Conservation (phyloP, 2,888 invertebrate genomes). For the Crocallis elinguaria region DNA sequence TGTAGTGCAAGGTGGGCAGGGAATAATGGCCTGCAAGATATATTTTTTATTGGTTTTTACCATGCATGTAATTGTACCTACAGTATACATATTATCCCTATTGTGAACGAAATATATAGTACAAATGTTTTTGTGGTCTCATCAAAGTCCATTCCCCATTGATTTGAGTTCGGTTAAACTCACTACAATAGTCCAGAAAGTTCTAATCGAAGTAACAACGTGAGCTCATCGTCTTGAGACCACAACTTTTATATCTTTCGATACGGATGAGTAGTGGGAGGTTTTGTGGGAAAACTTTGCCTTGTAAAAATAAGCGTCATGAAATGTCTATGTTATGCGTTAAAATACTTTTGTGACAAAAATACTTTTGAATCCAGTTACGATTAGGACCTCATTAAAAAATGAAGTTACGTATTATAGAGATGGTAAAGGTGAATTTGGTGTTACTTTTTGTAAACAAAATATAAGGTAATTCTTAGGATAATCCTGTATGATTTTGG, state of each 20-base stretch:
- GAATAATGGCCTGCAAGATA: too few species aligned
- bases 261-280: conserved; percentile 43
- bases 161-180: conserved; percentile 32
- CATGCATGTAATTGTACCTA: too few species aligned
- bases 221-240: conserved; percentile 67
- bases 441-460: too few species aligned
- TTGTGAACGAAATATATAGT: too few species aligned
- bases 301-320: conserved; percentile 33
- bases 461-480: too few species aligned
- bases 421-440: too few species aligned
- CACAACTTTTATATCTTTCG: conserved; percentile 66
- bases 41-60: too few species aligned
- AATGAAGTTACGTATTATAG: too few species aligned
- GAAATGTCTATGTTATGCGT: conserved; percentile 28
- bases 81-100: too few species aligned
- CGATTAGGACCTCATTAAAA: background rate
- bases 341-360: conserved; percentile 17
- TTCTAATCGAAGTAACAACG: conserved; percentile 70
- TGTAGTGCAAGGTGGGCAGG: too few species aligned
- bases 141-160: conserved; percentile 19
- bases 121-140: conserved; percentile 2
- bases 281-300: conserved; percentile 32
- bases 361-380: background rate
- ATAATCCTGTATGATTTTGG: too few species aligned
- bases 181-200: conserved; percentile 50